These are phyloP conservation scores for Melanostoma scalare DNA, from an alignment of 2,888 invertebrate genomes.

Conservation along the genomic window DNA sequence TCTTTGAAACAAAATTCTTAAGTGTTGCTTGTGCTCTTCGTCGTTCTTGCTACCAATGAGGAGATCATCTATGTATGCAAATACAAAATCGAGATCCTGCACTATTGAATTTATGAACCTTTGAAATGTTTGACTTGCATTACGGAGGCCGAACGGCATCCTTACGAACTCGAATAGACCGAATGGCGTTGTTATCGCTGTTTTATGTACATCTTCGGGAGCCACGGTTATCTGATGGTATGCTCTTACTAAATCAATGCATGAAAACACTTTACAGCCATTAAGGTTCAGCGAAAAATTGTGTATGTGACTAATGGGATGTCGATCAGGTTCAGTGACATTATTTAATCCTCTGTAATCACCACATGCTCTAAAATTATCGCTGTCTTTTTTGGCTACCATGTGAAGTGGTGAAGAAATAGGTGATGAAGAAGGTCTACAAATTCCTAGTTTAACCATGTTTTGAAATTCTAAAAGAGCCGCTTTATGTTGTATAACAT, in stretches of 20 bases:
- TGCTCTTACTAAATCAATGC: slow-evolving; percentile 3
- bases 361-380: slow-evolving; percentile 12
- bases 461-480: slow-evolving; percentile 49
- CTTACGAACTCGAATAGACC: slow-evolving; percentile 76
- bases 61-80: slow-evolving; percentile 28
- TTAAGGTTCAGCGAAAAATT: slow-evolving; percentile 10
- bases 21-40: slow-evolving; percentile 69
- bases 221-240: slow-evolving; percentile 6
- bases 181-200: slow-evolving; percentile 78
- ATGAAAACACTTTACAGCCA: slow-evolving; percentile 16
- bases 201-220: slow-evolving; percentile 65
- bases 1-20: slow-evolving; percentile 60
- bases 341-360: slow-evolving; percentile 4
- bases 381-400: slow-evolving; percentile 11
- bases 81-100: slow-evolving; percentile 11
- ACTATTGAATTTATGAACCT: neutral
- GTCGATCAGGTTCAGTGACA: slow-evolving; percentile 13
- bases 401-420: slow-evolving; percentile 16
- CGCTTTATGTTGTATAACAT: slow-evolving; percentile 30
- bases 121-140: slow-evolving; percentile 47
- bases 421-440: slow-evolving; percentile 35
- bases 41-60: slow-evolving; percentile 65
- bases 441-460: slow-evolving; percentile 43
- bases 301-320: slow-evolving; percentile 15
- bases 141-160: slow-evolving; percentile 77